Base-by-base conservation (phyloP, 2,888 invertebrate genomes). In the Epistrophella euchroma region DNA sequence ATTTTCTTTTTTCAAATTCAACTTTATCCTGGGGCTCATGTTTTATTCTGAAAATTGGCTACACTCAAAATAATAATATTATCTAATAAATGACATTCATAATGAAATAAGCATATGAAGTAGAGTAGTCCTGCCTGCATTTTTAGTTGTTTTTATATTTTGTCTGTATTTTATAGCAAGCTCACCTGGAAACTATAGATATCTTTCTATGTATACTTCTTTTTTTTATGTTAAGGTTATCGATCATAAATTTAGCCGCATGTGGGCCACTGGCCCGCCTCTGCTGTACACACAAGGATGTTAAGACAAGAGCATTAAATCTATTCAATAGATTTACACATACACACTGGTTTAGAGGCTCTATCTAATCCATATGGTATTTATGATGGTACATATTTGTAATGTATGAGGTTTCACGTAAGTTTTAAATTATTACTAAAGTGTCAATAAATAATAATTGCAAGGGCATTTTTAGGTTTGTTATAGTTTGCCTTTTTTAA, bases 231-330 rank as follows among this genome's bases (percentile, higher is more conserved):
- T 35, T 35, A 25, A 32, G 50, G 37, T 72, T 66, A 72, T 56
- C 19, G 64, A 56, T 28, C 72, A 79, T 79, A 79, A 79, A 79
- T 79, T 66, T 55, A 55, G 37, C 78, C 66, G 64, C 78, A 79
- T 79, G 78, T 71, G 72, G 55, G 62, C 62, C 13, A 60, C 9
- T 19, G 37, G 22, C n/a, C 43, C 15, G 28, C 73, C 32, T 47
- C 25, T 60, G 25, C 11, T 3, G 4, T 25, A 25, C 1, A 50
- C 50, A 25, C 13, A 55, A 64, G 62, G 40, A 50, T 70, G 28
- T 25, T 32, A 37, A 58, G 32, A 28, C 60, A 28, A 58, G 22
- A 37, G 32, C 35, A 52, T 19, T 66, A 45, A 43, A 40, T 40
- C 37, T 37, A 60, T 37, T 58, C 5, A 11, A 56, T 32, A 10